These are phyloP conservation scores for Trachelus iudaicus DNA, from an alignment of 2,888 invertebrate genomes.

Conservation along the genomic window DNA sequence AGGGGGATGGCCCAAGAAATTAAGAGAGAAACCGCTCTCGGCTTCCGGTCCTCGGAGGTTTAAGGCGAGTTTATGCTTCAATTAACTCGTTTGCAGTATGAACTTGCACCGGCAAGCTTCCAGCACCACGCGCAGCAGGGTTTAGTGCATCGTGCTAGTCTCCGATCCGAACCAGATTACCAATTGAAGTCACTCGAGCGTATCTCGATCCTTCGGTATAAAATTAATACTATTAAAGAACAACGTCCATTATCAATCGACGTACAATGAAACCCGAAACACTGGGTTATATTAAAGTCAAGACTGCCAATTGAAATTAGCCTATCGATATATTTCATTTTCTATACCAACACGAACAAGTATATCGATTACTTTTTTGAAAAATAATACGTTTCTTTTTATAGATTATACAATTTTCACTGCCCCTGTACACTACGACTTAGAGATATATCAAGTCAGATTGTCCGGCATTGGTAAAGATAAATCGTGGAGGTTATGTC, in stretches of 20 bases:
- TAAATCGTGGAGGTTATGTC: neutral
- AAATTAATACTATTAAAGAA: neutral
- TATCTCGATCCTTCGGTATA: neutral
- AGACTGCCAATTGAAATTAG: neutral
- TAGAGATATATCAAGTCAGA: neutral
- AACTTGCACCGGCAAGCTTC: conserved; percentile 30
- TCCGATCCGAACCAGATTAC: conserved; percentile 29
- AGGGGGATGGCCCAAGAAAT: conserved; percentile 47
- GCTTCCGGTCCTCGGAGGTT: conserved; percentile 42
- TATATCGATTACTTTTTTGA: neutral
- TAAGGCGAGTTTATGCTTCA: conserved; percentile 56
- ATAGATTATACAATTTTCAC: neutral
- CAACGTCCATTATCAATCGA: neutral
- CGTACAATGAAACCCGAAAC: neutral
- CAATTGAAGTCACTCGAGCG: conserved; percentile 30
- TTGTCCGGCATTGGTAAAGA: neutral
- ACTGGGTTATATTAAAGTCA: neutral
- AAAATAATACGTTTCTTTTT: neutral
- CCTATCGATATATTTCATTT: no score
- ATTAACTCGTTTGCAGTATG: conserved; percentile 57
- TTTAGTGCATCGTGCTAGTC: conserved; percentile 9
- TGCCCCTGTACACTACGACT: neutral
- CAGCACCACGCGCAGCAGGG: conserved; percentile 1
- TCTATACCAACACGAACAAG: neutral
- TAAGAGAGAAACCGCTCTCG: conserved; percentile 39